Conservation (phyloP, 2,113 vertebrate species). For the Zosterops borbonicus region DNA sequence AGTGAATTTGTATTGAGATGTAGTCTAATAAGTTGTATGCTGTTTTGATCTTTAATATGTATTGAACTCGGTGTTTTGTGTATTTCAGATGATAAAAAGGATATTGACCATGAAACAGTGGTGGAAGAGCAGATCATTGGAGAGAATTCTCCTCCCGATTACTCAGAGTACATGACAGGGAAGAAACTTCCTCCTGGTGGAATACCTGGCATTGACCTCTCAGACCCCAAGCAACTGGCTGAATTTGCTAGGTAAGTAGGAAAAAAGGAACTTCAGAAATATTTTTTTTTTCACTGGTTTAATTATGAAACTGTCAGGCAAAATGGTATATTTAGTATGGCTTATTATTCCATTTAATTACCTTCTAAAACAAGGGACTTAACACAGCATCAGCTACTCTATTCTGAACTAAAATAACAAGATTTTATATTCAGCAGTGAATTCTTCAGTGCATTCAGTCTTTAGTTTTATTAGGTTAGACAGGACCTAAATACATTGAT, state of each 20-base stretch:
- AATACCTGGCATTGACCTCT: constrained; percentile 96
- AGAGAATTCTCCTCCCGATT: constrained; percentile 97
- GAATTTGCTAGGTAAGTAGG: constrained; percentile 93
- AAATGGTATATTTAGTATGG: neutral
- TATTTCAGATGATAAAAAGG: constrained; percentile 96
- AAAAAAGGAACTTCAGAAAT: neutral
- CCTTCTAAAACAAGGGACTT: neutral
- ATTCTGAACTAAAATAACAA: neutral
- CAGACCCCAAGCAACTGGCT: constrained; percentile 96
- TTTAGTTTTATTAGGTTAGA: neutral
- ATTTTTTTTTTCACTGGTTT: neutral
- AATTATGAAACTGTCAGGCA: neutral
- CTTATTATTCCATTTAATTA: neutral
- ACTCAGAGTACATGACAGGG: constrained; percentile 98
- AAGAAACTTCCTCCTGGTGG: constrained; percentile 98
- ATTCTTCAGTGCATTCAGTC: neutral
- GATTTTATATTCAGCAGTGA: neutral
- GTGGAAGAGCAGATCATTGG: constrained; percentile 95
- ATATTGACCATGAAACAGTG: constrained; percentile 95
- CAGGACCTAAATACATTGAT: neutral
- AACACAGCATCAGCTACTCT: neutral
- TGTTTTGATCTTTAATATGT: neutral
- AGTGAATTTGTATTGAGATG: neutral
- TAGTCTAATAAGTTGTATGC: neutral
- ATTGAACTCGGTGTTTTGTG: constrained; percentile 21